Evolutionary conservation across 92 coral and sea anemone genomes (phyloP).

Genomic region (Galaxea fascicularis): DNA sequence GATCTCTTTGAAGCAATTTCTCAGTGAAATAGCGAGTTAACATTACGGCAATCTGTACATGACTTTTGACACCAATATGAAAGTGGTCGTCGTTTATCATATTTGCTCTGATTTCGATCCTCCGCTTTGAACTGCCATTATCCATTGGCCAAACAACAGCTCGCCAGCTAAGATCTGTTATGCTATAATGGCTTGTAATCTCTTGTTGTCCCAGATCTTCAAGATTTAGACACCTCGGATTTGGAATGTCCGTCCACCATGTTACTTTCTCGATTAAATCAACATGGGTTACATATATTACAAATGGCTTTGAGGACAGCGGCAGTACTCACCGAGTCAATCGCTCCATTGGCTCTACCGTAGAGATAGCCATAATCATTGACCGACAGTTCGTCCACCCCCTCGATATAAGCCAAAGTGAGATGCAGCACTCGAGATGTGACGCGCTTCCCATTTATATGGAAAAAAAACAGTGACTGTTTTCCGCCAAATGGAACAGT

Average conservation of each 20-base stretch:
- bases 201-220: slow-evolving; percentile 81
- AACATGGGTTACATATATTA: slow-evolving; percentile 64
- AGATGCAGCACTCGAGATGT: no score
- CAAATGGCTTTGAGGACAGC: slow-evolving; percentile 59
- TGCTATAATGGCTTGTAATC: slow-evolving; percentile 73
- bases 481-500: no score
- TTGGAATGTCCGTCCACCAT: slow-evolving; percentile 6
- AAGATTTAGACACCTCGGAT: slow-evolving; percentile 64
- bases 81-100: background rate
- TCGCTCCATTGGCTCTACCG: slow-evolving; percentile 62
- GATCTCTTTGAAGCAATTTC: slow-evolving; percentile 3
- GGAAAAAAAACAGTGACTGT: no score
- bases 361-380: slow-evolving; percentile 49
- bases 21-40: slow-evolving; percentile 43
- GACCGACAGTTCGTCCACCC: no score
- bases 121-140: slow-evolving; percentile 9
- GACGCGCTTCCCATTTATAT: no score
- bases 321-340: slow-evolving; percentile 63
- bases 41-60: slow-evolving; percentile 49
- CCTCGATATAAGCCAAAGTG: no score
- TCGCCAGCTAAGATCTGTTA: slow-evolving; percentile 80
- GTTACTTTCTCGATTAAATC: slow-evolving; percentile 27
- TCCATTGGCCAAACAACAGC: slow-evolving; percentile 78
- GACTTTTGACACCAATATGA: slow-evolving; percentile 52
- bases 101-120: slow-evolving; percentile 11